phyloP scores from a whole-genome alignment of 35 echinoderm and acorn worm species.

The Anneissia japonica region DNA sequence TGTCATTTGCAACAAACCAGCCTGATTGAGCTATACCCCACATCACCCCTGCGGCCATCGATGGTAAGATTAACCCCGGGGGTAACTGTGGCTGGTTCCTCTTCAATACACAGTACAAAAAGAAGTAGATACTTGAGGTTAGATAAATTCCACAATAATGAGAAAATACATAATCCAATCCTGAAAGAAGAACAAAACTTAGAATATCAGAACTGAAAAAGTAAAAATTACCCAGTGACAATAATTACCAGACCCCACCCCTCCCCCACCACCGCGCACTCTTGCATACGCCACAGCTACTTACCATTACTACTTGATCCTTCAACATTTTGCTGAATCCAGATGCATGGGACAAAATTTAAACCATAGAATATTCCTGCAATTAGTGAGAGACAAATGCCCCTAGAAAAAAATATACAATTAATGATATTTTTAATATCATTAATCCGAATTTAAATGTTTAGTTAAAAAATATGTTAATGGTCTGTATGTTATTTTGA shows the following conservation, averaged over 20 bases:
- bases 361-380: conserved; percentile 34
- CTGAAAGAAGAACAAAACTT: conserved; percentile 25
- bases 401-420: conserved; percentile 27
- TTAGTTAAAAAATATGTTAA: no score
- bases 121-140: conserved; percentile 60
- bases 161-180: conserved; percentile 89
- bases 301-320: conserved; percentile 31
- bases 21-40: conserved; percentile 76
- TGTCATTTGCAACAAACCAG: conserved; percentile 79
- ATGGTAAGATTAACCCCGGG: conserved; percentile 49
- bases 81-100: conserved; percentile 60
- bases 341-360: conserved; percentile 45
- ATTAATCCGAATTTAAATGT: no score
- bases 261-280: no score
- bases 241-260: no score
- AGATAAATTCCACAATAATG: conserved; percentile 61
- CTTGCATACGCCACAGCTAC: no score
- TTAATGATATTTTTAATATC: no score
- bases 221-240: no score
- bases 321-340: conserved; percentile 39
- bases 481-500: no score
- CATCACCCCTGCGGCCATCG: conserved; percentile 54
- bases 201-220: no score
- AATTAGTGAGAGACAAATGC: conserved; percentile 11
- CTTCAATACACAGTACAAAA: conserved; percentile 71